A percentile compares a stretch with the other conserved stretches of the same genome.
phyloP scores from a whole-genome alignment of 2,888 invertebrate genomes.

The Chymomyza fuscimana region DNA sequence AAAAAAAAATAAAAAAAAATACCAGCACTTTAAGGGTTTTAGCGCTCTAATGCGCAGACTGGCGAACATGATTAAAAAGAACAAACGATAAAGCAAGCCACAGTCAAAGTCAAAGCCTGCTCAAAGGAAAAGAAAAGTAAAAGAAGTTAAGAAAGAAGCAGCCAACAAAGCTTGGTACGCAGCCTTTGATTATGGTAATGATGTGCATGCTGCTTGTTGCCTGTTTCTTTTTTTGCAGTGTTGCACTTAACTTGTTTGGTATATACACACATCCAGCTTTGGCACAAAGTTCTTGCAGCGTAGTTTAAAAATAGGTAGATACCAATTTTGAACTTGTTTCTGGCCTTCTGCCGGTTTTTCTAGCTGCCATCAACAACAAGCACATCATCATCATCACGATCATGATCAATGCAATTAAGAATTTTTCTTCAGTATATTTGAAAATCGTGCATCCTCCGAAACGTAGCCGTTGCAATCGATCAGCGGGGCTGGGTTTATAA shows the following conservation, averaged over 20 bases:
- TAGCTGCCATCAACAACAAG: slow-evolving; percentile 8
- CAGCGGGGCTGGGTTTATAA: slow-evolving; percentile 30
- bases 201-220: slow-evolving; percentile 12
- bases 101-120: no score
- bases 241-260: slow-evolving; percentile 15
- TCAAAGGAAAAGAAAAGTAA: slow-evolving; percentile 7
- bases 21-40: no score
- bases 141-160: background rate
- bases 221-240: background rate
- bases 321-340: slow-evolving; percentile 10
- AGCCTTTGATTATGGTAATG: slow-evolving; percentile 47
- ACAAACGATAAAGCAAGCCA: background rate
- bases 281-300: slow-evolving; percentile 1
- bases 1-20: no score
- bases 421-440: background rate
- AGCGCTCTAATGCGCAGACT: no score
- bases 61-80: background rate
- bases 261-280: background rate
- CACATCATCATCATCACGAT: background rate
- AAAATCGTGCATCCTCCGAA: no score
- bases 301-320: slow-evolving; percentile 11
- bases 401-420: background rate
- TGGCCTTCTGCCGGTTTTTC: slow-evolving; percentile 21
- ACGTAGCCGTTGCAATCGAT: slow-evolving; percentile 23
- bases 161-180: background rate